Conservation (phyloP, 2,797 vertebrate species). For the Sciaenops ocellatus region DNA sequence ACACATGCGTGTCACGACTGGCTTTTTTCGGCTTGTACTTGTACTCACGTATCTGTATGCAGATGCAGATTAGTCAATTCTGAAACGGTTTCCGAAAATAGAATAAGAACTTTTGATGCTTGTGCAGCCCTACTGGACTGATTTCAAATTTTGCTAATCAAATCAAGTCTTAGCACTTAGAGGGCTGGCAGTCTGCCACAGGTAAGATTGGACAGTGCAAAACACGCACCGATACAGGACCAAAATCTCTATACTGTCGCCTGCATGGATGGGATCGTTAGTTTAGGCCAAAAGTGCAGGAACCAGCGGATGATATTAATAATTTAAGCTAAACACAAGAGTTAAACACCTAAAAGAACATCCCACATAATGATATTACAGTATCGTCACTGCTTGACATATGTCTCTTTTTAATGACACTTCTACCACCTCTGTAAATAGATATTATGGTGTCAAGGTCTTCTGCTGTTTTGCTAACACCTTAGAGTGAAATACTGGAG, state of each 20-base stretch:
- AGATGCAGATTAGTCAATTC: neutral
- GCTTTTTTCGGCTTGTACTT: neutral
- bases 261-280: neutral
- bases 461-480: constrained; percentile 39
- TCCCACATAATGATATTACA: neutral
- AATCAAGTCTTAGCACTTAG: constrained; percentile 8
- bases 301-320: neutral
- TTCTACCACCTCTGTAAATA: constrained; percentile 23
- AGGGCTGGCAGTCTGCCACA: constrained; percentile 29
- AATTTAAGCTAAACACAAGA: neutral
- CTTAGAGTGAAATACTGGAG: constrained; percentile 23
- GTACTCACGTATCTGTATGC: neutral
- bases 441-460: constrained; percentile 14
- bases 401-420: constrained; percentile 9
- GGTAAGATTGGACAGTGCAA: neutral
- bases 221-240: neutral
- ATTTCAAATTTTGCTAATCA: constrained; percentile 21
- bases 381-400: constrained; percentile 6
- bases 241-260: neutral
- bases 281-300: neutral
- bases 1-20: neutral
- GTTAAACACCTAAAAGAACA: neutral
- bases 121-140: neutral
- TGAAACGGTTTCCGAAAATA: neutral
- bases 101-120: neutral